A percentile compares a stretch with the other conserved stretches of the same genome.
phyloP scores from a whole-genome alignment of 1,140 invertebrate genomes.

The Ostrea edulis region DNA sequence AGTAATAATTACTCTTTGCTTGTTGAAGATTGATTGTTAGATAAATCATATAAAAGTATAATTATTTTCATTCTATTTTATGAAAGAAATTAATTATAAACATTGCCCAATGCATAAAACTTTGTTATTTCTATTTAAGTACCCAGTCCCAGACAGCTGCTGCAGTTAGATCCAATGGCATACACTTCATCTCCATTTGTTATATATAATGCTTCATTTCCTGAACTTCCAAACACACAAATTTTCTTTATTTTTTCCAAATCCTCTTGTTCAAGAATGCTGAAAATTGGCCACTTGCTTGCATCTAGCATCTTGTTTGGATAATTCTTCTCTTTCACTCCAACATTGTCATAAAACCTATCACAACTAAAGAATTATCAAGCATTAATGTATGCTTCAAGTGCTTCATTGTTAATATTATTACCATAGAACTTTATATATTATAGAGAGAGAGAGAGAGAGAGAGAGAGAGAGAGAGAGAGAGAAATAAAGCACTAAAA shows the following conservation, averaged over 20 bases:
- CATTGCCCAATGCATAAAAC: too few species aligned
- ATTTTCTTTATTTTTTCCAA: constrained; percentile 81
- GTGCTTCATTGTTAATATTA: too few species aligned
- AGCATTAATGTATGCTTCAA: not conserved
- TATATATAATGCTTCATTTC: constrained; percentile 85
- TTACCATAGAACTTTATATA: too few species aligned
- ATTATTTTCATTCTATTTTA: too few species aligned
- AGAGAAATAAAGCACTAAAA: too few species aligned
- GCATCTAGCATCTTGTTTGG: constrained; percentile 73
- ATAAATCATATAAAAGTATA: too few species aligned
- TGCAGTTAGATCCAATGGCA: constrained; percentile 83
- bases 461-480: too few species aligned
- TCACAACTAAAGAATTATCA: not conserved
- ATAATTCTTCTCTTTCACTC: not conserved
- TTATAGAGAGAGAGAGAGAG: not conserved
- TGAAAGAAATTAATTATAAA: too few species aligned
- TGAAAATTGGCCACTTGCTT: constrained; percentile 85
- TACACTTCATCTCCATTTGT: constrained; percentile 84
- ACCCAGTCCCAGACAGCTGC: constrained; percentile 84
- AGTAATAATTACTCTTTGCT: too few species aligned
- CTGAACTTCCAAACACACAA: constrained; percentile 84
- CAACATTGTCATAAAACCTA: not conserved
- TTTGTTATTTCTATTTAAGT: constrained; percentile 62
- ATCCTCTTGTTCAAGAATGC: constrained; percentile 82
- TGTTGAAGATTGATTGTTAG: too few species aligned